Evolutionary conservation across 2,797 vertebrate species (phyloP), one percentile per base, ranked within the genome.

Genomic region (Anolis apletophallus): DNA sequence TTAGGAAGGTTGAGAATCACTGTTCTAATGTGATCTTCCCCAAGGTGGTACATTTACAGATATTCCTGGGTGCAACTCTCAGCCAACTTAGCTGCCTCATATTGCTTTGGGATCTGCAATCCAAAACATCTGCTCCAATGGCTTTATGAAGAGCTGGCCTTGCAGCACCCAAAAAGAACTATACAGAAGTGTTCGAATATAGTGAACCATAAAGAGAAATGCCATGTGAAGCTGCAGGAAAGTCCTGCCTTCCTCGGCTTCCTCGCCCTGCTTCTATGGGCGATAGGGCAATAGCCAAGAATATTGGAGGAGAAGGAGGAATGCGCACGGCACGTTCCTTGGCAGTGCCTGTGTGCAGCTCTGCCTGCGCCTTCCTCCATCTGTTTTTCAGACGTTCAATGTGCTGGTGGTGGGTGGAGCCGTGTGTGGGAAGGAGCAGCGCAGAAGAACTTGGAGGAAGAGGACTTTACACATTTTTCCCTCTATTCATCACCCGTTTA

Each of bases 281-380:
- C 16, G 26, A 71, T 19, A 36, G 79, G 29, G 61, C 80, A 87
- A 75, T 36, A 76, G 64, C 40, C 74, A 83, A 64, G 10, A 79
- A 52, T 64, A 72, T 73, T n/a, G 68, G 86, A 7, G 59, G 61
- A 57, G 81, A 81, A 40, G 81, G 81, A 83, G 40, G 81, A 79
- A 36, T 79, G 67, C 59, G 81, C 67, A 87, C 81, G 76, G 86
- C 86, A 87, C 81, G 86, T 87, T 87, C 81, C 67, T 87, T 87
- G 86, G 86, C 86, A 83, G 34, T 40, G 81, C 68, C 26, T 79
- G 75, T 36, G 75, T 21, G 23, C 46, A 29, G 68, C 74, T 79
- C 67, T n/a, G 81, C 67, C 86, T 87, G 67, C 23, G 46, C 75
- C 81, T 83, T 79, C 68, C 86, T 54, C 86, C 86, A 87, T 87